Conservation (phyloP, 2,113 vertebrate genomes). For the Cyanocitta stelleri region DNA sequence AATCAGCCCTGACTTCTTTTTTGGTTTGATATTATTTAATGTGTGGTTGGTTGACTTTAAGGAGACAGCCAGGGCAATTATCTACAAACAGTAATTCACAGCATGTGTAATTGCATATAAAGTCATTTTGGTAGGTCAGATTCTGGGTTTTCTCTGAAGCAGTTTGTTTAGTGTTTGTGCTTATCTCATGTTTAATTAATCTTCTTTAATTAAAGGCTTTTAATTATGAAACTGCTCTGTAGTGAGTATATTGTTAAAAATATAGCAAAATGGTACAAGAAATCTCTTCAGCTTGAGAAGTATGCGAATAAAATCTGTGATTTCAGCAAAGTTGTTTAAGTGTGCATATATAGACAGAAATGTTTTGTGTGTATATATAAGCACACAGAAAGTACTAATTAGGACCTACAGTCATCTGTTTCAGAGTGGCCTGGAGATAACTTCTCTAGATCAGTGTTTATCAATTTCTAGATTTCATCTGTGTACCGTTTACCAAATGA, state of each 20-base stretch:
- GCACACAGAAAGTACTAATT: not conserved
- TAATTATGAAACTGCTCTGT: not conserved
- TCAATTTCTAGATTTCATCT: not conserved
- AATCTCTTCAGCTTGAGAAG: not conserved
- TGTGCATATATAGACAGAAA: not conserved
- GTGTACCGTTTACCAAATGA: not conserved
- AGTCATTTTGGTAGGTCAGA: conserved; percentile 59
- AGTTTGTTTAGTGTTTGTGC: conserved; percentile 60
- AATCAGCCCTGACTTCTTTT: not conserved
- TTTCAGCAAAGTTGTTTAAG: not conserved
- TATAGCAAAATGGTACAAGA: not conserved
- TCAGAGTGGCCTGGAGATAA: not conserved
- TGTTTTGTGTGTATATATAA: not conserved
- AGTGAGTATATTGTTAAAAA: not conserved
- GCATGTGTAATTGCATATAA: conserved; percentile 60
- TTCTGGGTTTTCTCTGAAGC: conserved; percentile 56
- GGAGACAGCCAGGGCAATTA: conserved; percentile 65
- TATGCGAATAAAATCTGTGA: not conserved
- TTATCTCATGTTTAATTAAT: conserved; percentile 58
- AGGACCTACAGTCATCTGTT: not conserved
- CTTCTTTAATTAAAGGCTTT: conserved; percentile 58
- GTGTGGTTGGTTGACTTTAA: conserved; percentile 37
- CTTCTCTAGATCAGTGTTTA: not conserved
- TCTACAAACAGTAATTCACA: conserved; percentile 63
- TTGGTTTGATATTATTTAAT: conserved; percentile 40